A percentile compares a stretch with the other conserved stretches of the same genome.
Conservation (phyloP, 2,113 vertebrate species). For the Poeciliopsis occidentalis region DNA sequence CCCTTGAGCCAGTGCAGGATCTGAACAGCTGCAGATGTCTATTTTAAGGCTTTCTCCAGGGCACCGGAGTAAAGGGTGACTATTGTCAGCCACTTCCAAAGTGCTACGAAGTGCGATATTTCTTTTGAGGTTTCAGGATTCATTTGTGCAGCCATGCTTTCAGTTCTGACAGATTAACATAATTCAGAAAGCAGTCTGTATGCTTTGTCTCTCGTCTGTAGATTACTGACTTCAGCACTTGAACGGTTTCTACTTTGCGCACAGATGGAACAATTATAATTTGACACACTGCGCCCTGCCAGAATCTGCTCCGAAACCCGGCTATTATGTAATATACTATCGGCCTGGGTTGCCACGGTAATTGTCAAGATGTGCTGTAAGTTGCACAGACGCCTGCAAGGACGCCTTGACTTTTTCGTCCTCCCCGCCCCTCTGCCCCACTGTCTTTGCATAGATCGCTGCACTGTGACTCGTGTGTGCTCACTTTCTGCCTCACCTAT, state of each 20-base stretch:
- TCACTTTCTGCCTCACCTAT: conserved; percentile 61
- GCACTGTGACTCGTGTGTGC: conserved; percentile 57
- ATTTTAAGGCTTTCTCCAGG: conserved; percentile 73
- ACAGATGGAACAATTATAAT: conserved; percentile 39
- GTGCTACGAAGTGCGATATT: conserved; percentile 17
- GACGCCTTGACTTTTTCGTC: conserved; percentile 28
- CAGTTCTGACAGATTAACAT: not conserved
- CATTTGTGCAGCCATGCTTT: not conserved
- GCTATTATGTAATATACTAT: conserved; percentile 24
- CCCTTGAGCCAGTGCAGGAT: conserved; percentile 60
- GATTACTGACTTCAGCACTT: conserved; percentile 11
- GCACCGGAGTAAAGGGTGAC: conserved; percentile 59
- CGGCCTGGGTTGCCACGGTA: conserved; percentile 45
- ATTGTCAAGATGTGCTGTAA: conserved; percentile 31
- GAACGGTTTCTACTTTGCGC: not conserved
- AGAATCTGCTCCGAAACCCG: conserved; percentile 55
- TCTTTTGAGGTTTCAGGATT: conserved; percentile 5
- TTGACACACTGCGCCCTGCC: conserved; percentile 29
- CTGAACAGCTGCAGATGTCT: conserved; percentile 76
- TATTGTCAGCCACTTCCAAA: conserved; percentile 49
- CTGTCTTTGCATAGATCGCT: conserved; percentile 13
- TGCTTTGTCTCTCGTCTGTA: not conserved
- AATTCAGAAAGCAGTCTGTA: not conserved
- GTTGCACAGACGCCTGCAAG: conserved; percentile 20
- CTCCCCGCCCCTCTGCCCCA: not conserved